Conservation (phyloP, 37 sponge, comb jelly and placozoan species). For the Diacarnus erythraeanus region DNA sequence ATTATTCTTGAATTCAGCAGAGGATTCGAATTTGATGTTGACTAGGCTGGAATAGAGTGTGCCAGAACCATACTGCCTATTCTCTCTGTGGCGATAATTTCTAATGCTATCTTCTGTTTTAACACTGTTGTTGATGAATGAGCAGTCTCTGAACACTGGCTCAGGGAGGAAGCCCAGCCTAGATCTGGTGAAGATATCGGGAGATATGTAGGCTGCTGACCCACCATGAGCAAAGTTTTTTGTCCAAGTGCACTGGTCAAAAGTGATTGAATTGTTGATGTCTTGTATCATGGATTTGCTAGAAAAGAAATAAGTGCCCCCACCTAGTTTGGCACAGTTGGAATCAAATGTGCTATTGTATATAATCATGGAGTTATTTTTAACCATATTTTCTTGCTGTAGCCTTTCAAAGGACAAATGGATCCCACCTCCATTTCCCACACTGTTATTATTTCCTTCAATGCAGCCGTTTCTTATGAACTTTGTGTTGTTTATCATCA, state of each 20-base stretch:
- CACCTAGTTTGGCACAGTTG: neutral
- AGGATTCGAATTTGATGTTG: conserved; percentile 16
- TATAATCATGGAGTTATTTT: neutral
- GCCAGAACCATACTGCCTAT: neutral
- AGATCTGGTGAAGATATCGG: conserved; percentile 4
- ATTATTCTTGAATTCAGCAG: conserved; percentile 7
- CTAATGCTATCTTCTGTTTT: neutral
- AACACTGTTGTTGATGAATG: conserved; percentile 1
- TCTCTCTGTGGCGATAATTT: neutral
- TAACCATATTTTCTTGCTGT: neutral
- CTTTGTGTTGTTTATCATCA: neutral
- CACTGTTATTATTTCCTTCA: neutral
- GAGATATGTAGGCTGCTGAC: conserved; percentile 25
- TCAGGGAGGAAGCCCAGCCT: conserved; percentile 11
- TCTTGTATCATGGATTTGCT: neutral
- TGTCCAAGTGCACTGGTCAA: conserved; percentile 19
- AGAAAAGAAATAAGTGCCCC: neutral
- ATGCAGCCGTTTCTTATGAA: conserved; percentile 21
- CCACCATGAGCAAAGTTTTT: conserved; percentile 26
- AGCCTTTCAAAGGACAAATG: neutral
- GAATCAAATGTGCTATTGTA: neutral
- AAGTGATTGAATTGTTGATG: neutral
- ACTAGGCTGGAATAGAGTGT: conserved; percentile 15
- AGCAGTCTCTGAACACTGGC: conserved; percentile 11
- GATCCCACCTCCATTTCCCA: neutral